Evolutionary conservation across 2,113 vertebrate species (phyloP).

Genomic region (Bombycilla garrulus): DNA sequence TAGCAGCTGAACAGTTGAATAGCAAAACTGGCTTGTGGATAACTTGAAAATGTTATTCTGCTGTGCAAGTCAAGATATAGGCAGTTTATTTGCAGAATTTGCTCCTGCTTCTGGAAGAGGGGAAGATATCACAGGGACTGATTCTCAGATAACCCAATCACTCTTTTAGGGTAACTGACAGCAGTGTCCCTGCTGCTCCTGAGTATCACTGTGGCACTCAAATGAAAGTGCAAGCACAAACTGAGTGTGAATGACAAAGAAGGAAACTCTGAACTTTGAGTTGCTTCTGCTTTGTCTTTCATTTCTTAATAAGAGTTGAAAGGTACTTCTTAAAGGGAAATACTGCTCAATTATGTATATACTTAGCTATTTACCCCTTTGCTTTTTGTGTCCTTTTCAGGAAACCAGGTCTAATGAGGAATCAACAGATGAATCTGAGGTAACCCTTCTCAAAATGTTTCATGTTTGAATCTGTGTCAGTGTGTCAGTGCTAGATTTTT

Average conservation of each 20-base stretch:
- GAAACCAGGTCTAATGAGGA: slow-evolving; percentile 82
- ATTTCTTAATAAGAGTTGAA: neutral
- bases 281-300: neutral
- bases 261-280: neutral
- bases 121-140: neutral
- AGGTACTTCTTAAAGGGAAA: neutral
- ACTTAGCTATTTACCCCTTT: neutral
- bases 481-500: neutral
- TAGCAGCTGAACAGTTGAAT: neutral
- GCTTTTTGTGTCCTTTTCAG: slow-evolving; percentile 73
- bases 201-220: neutral
- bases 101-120: neutral
- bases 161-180: neutral
- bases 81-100: neutral
- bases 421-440: slow-evolving; percentile 95
- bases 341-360: neutral
- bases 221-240: neutral
- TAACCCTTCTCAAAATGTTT: slow-evolving; percentile 67
- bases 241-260: neutral
- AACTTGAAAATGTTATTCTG: neutral
- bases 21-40: neutral
- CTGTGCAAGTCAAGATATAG: neutral
- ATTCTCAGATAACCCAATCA: neutral
- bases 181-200: neutral
- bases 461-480: neutral